These are phyloP conservation scores for Drosophila hawaiiensis DNA, from an alignment of 2,888 invertebrate genomes.

Conservation along the genomic window DNA sequence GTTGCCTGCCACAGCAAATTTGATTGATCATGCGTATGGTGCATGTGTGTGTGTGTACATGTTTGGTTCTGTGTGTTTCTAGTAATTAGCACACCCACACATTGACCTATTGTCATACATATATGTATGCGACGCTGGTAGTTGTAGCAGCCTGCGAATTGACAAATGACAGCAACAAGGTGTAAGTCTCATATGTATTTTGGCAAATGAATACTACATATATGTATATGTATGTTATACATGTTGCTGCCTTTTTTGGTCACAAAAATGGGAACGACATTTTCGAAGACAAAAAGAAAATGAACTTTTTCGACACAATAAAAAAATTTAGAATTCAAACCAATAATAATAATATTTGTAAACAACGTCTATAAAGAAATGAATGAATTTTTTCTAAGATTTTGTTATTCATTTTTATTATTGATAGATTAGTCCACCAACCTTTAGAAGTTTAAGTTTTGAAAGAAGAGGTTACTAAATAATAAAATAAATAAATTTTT, in stretches of 20 bases:
- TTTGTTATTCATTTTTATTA: neutral
- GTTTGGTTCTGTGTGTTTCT: slow-evolving; percentile 12
- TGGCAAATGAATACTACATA: neutral
- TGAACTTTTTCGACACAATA: too few relatives aligned
- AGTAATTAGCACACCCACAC: slow-evolving; percentile 62
- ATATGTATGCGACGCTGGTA: slow-evolving; percentile 22
- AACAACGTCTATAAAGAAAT: too few relatives aligned
- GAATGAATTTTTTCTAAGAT: too few relatives aligned
- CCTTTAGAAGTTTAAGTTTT: neutral
- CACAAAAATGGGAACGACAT: neutral
- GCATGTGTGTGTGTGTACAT: neutral
- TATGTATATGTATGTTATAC: neutral
- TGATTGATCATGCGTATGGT: slow-evolving; percentile 54
- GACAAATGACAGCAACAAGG: slow-evolving; percentile 45
- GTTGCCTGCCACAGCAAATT: slow-evolving; percentile 27
- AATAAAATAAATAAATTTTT: neutral
- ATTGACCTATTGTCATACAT: slow-evolving; percentile 53
- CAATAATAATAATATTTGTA: too few relatives aligned
- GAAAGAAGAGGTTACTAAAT: too few relatives aligned
- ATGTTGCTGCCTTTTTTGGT: neutral
- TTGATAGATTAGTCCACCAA: neutral
- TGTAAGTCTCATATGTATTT: neutral
- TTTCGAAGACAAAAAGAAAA: neutral
- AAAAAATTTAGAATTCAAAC: too few relatives aligned
- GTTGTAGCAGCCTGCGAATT: slow-evolving; percentile 58